Percentiles rank a stretch among this genome's conserved stretches.
Evolutionary conservation across 2,797 vertebrate species (phyloP).

Genomic region (Lepus oiostolus): DNA sequence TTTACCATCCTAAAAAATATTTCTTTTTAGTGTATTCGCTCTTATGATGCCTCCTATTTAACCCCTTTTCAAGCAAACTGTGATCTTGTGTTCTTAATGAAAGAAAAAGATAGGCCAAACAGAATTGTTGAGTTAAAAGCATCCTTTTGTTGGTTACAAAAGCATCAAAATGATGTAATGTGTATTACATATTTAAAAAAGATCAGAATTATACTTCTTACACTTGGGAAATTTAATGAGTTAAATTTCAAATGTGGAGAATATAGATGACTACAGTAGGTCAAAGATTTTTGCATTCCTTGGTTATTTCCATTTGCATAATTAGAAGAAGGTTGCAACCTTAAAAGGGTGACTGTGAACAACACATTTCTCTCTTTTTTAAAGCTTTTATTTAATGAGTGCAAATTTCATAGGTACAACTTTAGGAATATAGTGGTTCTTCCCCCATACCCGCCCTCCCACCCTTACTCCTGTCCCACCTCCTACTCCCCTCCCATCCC

Average conservation of each 20-base stretch:
- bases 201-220: neutral
- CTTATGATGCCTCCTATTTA: neutral
- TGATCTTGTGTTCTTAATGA: neutral
- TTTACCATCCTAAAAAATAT: slow-evolving; percentile 2
- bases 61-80: neutral
- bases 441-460: no score
- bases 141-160: slow-evolving; percentile 52
- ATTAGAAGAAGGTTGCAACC: no score
- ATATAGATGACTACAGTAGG: neutral
- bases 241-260: neutral
- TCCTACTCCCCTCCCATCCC: no score
- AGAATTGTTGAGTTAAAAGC: neutral
- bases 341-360: no score
- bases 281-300: neutral
- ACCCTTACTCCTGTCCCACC: no score
- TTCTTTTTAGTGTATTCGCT: slow-evolving; percentile 40
- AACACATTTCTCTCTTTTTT: no score
- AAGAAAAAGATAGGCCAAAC: slow-evolving; percentile 12
- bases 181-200: neutral
- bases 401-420: no score
- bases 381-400: no score
- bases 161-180: neutral
- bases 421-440: no score
- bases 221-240: neutral
- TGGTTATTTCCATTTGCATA: neutral